Evolutionary conservation across 2,797 vertebrate species (phyloP).

Genomic region (Phyllotis vaccarum): DNA sequence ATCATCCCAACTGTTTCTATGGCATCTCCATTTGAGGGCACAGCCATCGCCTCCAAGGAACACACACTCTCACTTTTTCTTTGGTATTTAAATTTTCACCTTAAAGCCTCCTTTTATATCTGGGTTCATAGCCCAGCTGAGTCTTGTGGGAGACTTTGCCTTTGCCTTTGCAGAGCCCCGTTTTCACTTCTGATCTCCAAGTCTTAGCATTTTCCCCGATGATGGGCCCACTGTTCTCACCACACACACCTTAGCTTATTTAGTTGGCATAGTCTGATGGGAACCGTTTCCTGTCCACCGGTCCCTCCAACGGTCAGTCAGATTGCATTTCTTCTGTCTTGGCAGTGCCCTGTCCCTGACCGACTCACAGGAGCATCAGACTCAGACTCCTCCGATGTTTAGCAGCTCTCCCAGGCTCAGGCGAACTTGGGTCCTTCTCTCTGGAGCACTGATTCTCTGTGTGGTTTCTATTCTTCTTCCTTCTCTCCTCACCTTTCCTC

Average conservation of each 20-base stretch:
- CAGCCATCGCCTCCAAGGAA: not conserved
- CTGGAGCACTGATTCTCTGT: not conserved
- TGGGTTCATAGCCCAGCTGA: not conserved
- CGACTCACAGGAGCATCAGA: not conserved
- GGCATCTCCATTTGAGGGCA: not conserved
- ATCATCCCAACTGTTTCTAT: not conserved
- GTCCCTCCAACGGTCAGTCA: not conserved
- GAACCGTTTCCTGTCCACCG: not conserved
- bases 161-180: not conserved
- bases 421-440: not conserved
- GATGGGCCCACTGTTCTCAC: not conserved
- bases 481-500: not conserved
- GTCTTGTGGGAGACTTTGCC: not conserved
- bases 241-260: not conserved
- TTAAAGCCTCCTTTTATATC: not conserved
- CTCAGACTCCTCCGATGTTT: not conserved
- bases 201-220: not conserved
- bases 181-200: not conserved
- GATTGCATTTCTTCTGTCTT: not conserved
- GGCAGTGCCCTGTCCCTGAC: not conserved
- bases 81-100: not conserved
- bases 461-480: not conserved
- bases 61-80: not conserved
- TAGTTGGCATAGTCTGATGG: not conserved
- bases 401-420: too few relatives aligned